Evolutionary conservation across 2,797 vertebrate genomes (phyloP).

Genomic region (Xiphophorus birchmanni): DNA sequence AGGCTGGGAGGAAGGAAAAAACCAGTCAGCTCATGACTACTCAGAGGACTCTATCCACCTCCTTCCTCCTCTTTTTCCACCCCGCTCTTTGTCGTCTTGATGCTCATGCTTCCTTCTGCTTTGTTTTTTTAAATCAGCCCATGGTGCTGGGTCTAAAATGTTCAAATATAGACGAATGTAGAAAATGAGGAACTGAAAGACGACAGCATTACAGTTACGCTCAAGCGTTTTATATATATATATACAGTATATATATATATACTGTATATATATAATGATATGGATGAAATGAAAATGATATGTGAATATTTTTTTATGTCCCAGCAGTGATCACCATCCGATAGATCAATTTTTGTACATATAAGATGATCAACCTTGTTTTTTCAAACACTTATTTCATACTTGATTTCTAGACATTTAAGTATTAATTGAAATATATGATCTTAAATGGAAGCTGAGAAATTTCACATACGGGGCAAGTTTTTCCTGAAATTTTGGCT

Average conservation of each 20-base stretch:
- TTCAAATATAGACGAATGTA: background rate
- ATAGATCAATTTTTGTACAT: background rate
- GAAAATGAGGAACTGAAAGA: constrained; percentile 4
- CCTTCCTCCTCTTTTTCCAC: constrained; percentile 49
- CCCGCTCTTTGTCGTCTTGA: constrained; percentile 50
- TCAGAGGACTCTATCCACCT: constrained; percentile 38
- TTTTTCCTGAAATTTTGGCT: background rate
- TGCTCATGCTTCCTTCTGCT: background rate
- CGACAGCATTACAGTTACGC: background rate
- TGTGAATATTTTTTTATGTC: background rate
- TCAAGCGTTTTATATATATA: no score
- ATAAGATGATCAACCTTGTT: background rate
- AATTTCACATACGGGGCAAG: background rate
- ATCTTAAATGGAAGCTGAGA: background rate
- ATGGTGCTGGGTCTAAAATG: background rate
- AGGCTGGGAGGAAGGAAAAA: constrained; percentile 38
- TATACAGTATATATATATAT: no score
- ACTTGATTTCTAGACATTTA: background rate
- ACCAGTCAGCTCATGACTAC: constrained; percentile 30
- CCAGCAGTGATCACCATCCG: background rate
- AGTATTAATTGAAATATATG: background rate
- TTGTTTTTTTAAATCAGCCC: background rate
- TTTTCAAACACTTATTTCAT: background rate
- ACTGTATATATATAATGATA: no score
- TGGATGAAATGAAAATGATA: background rate